These are phyloP conservation scores for Gobiocypris rarus DNA, from an alignment of 2,113 vertebrate genomes.

Conservation along the genomic window DNA sequence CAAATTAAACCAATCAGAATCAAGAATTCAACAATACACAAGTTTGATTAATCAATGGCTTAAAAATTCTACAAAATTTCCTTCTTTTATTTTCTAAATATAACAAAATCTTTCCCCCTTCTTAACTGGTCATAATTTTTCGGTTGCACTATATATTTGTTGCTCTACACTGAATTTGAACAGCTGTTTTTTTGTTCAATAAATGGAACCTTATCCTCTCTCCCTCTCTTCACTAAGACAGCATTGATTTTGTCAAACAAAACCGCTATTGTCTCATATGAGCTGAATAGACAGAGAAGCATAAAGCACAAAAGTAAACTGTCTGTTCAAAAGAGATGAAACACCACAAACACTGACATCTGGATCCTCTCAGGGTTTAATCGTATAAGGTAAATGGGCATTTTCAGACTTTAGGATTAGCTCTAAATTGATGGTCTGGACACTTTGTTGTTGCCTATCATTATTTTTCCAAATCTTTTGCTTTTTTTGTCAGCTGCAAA, in stretches of 20 bases:
- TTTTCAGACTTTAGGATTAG: slow-evolving; percentile 57
- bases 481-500: slow-evolving; percentile 30
- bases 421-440: slow-evolving; percentile 57
- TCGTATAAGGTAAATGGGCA: slow-evolving; percentile 57
- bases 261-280: slow-evolving; percentile 48
- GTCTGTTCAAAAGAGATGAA: slow-evolving; percentile 52
- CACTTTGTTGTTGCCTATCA: slow-evolving; percentile 40
- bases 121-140: slow-evolving; percentile 8
- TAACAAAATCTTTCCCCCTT: not conserved
- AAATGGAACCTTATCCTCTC: slow-evolving; percentile 30
- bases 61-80: not conserved
- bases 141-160: slow-evolving; percentile 10
- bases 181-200: slow-evolving; percentile 46
- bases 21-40: not conserved
- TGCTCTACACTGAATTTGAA: slow-evolving; percentile 27
- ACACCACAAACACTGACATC: slow-evolving; percentile 44
- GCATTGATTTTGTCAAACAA: slow-evolving; percentile 50
- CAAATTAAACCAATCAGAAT: not conserved
- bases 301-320: slow-evolving; percentile 49
- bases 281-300: slow-evolving; percentile 37
- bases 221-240: slow-evolving; percentile 44
- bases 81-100: not conserved
- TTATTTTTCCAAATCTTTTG: slow-evolving; percentile 41
- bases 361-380: slow-evolving; percentile 55
- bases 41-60: not conserved